Conservation (phyloP, 2,797 vertebrate genomes). For the Schizothorax lantsangensis region DNA sequence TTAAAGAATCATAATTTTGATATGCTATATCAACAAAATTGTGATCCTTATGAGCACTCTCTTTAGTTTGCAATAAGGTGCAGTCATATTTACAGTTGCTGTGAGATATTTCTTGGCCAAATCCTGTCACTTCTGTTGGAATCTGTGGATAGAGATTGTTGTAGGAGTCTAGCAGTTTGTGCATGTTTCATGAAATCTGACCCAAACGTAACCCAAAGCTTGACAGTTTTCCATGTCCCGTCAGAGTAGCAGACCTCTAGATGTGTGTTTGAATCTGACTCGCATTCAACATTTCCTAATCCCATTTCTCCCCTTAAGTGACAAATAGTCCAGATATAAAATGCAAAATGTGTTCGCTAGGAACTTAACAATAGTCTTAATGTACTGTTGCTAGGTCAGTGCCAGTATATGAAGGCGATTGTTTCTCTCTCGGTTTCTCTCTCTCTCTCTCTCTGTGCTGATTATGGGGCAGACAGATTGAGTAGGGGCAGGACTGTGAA, state of each 20-base stretch:
- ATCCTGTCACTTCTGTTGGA: background rate
- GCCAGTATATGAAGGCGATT: background rate
- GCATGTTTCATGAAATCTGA: background rate
- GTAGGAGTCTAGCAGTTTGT: background rate
- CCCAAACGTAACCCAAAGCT: background rate
- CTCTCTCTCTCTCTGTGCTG: constrained; percentile 56
- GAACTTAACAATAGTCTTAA: background rate
- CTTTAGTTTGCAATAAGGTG: background rate
- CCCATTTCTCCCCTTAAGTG: background rate
- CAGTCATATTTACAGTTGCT: background rate
- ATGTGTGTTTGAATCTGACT: background rate
- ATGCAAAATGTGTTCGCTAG: background rate
- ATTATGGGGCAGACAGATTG: constrained; percentile 72
- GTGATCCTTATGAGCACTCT: background rate
- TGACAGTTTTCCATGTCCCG: background rate
- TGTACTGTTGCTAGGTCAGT: constrained; percentile 8
- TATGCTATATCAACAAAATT: background rate
- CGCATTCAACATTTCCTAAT: background rate
- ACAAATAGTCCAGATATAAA: background rate
- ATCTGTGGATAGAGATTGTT: background rate
- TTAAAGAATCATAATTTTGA: background rate
- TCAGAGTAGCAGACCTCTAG: background rate
- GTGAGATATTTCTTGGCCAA: background rate
- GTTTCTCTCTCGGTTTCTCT: constrained; percentile 2
- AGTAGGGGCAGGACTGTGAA: constrained; percentile 56